Evolutionary conservation across 2,113 vertebrate species (phyloP).

Genomic region (Copsychus sechellarum): DNA sequence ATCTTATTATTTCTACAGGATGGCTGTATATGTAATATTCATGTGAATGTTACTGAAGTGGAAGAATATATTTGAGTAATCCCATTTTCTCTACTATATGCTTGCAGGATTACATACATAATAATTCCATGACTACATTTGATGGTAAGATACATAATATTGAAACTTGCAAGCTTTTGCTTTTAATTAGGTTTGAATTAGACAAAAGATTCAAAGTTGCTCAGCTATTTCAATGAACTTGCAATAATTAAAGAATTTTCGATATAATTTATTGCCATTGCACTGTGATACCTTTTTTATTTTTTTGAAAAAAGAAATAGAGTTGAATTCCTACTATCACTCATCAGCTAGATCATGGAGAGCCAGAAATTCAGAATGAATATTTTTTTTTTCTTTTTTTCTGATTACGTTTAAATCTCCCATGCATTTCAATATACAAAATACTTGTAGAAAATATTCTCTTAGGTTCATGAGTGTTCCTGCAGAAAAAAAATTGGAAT

Average conservation of each 20-base stretch:
- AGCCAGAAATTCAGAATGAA: neutral
- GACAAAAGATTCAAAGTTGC: neutral
- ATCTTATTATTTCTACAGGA: conserved; percentile 52
- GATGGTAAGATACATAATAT: neutral
- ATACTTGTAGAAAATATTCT: neutral
- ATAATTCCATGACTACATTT: neutral
- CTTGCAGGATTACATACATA: conserved; percentile 30
- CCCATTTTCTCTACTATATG: conserved; percentile 54
- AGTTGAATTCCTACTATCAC: neutral
- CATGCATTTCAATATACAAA: neutral
- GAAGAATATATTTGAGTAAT: conserved; percentile 26
- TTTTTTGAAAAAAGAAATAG: neutral
- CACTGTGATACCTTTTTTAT: neutral
- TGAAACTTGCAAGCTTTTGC: neutral
- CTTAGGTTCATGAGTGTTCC: neutral
- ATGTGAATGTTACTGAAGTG: conserved; percentile 51
- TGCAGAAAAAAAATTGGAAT: neutral
- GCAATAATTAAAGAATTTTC: neutral
- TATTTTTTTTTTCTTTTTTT: neutral
- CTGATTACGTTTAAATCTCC: neutral
- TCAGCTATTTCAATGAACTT: neutral
- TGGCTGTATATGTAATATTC: conserved; percentile 45
- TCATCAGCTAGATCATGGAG: neutral
- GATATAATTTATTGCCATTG: neutral
- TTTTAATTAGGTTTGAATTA: neutral